Evolutionary conservation across 2,888 invertebrate species (phyloP).

Genomic region (Girardia tigrina): DNA sequence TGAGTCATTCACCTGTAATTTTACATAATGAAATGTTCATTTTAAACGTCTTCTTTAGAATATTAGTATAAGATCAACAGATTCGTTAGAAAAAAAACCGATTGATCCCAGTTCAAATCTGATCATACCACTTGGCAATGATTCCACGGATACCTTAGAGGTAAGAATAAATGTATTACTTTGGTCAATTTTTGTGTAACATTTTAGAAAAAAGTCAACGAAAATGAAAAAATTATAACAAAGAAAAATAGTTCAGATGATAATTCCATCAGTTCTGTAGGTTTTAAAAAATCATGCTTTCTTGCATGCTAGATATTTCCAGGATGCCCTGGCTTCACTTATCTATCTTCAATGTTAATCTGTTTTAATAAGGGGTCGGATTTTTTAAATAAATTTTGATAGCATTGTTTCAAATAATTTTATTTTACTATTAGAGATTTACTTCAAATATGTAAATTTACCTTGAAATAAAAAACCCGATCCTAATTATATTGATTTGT

Average conservation of each 20-base stretch:
- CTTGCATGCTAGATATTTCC: background rate
- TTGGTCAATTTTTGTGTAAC: too few relatives aligned
- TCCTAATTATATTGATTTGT: too few relatives aligned
- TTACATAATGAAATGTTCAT: background rate
- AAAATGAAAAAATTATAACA: constrained; percentile 4
- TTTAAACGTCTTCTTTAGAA: background rate
- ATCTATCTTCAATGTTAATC: background rate
- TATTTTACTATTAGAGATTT: too few relatives aligned
- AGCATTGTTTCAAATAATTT: too few relatives aligned
- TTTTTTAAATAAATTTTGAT: too few relatives aligned
- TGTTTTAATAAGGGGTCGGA: background rate
- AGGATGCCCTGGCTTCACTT: constrained; percentile 6
- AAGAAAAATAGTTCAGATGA: constrained; percentile 12
- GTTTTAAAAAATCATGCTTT: background rate
- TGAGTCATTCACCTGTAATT: constrained; percentile 8
- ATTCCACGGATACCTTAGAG: constrained; percentile 1
- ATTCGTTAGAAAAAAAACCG: background rate
- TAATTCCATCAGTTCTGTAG: constrained; percentile 19
- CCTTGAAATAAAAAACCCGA: too few relatives aligned
- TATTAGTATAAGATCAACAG: background rate
- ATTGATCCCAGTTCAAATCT: background rate
- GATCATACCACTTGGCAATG: background rate
- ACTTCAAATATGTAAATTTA: too few relatives aligned
- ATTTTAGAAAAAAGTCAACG: background rate
- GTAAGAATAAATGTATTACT: too few relatives aligned